A percentile compares a stretch with the other conserved stretches of the same genome.
Conservation (phyloP, 2,113 vertebrate species). For the Lycocorax pyrrhopterus region DNA sequence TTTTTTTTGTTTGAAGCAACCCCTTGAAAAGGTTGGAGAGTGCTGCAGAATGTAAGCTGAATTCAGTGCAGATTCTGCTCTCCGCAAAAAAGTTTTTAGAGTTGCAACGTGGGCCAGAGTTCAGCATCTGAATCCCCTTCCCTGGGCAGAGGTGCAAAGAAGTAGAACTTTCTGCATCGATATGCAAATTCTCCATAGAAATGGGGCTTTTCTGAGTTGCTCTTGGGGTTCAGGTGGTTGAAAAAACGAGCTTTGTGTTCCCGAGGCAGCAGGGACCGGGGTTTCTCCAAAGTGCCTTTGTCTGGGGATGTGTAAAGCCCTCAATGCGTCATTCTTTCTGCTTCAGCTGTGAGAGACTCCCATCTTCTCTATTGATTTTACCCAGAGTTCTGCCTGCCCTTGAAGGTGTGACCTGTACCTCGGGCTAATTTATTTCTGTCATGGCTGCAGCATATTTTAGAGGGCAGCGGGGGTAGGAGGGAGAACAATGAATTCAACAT, state of each 20-base stretch:
- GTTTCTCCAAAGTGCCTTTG: constrained; percentile 65
- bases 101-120: neutral
- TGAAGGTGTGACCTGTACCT: constrained; percentile 78
- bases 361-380: constrained; percentile 72
- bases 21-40: neutral
- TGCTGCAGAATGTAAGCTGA: neutral
- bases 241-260: constrained; percentile 8
- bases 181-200: neutral
- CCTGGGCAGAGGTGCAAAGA: neutral
- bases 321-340: constrained; percentile 65
- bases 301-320: constrained; percentile 53
- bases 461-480: constrained; percentile 17
- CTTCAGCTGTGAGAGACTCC: constrained; percentile 66
- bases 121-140: neutral
- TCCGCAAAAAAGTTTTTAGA: neutral
- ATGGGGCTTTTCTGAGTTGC: constrained; percentile 27
- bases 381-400: constrained; percentile 67
- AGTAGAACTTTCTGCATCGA: neutral
- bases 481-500: constrained; percentile 40
- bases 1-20: neutral
- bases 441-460: constrained; percentile 61
- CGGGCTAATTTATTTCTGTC: constrained; percentile 78
- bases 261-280: neutral
- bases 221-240: constrained; percentile 57
- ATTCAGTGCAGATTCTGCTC: neutral